Base-by-base conservation (phyloP, 2,797 vertebrate genomes). In the Craterocephalus amniculus region DNA sequence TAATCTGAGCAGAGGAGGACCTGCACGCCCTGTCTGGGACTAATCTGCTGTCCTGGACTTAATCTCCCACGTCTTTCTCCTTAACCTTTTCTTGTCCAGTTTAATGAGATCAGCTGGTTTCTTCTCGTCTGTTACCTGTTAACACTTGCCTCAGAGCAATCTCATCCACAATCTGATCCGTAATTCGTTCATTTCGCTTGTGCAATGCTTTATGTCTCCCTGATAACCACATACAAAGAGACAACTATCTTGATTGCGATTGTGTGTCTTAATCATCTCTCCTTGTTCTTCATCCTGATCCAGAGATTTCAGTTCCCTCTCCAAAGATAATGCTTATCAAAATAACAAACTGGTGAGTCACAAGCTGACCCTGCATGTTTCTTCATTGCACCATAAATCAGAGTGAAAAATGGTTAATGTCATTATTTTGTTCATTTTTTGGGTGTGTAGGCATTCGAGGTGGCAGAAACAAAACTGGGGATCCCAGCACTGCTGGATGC, bases 331-430 rank as follows among this genome's bases (percentile, higher is more conserved):
- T 34, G 83, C 94, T 74, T 96, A 95, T 70, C 94, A 95, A 69
- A 98, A 98, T 87, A 98, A 97, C 83, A 94, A 89, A 58, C 89
- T 96, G 96, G 96, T 98, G 87, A 97, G 97, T 96, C 55, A 36
- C 18, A 26, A 70, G 7, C 6, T 35, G 63, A 2, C 22, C 31
- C 4, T 67, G 60, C 57, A 38, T 58, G 18, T 20, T 9, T 49
- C 4, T 35, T 22, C 11, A 27, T 27, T 26, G 5, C 12, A 52
- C 49, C 24, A 14, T 27, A 6, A 12, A 26, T 24, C 12, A 26
- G 27, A 26, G 24, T 1, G 0, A 29, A 26, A 24, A 26, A 1
- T 54, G 1, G 7, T 32, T 51, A 10, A 2, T 16, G 8, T 52
- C 49, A 4, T 18, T 14, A 52, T n/a, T 57, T 12, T 63, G 18